Evolutionary conservation across 2,888 invertebrate genomes (phyloP), one percentile per base, ranked within the genome.

Genomic region (Desoria tigrina): DNA sequence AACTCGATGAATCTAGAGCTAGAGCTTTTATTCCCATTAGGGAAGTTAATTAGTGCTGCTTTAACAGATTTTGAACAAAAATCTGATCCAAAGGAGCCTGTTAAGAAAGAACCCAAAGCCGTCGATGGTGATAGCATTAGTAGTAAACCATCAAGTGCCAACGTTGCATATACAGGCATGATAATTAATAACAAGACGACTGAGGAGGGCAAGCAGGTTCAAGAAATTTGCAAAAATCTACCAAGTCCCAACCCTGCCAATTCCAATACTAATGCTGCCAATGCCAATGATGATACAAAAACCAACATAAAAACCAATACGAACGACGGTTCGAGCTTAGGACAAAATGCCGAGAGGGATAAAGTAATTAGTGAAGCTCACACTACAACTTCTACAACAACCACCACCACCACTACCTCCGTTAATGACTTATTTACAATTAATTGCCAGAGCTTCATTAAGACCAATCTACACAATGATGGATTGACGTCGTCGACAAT

Each of bases 351-450:
- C 14, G 42, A 4, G 23, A 16, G 21, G 7, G 39, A 32, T 14
- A 37, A 37, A 39, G 16, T 61, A 21, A 50, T 18, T 23, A 39
- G 39, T 4, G 51, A 61, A 53, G 23, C 53, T 6, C 51, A 51
- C 16, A 53, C 32, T 11, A 32, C 32, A 32, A 32, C 32, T n/a
- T n/a, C 60, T 14, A 60, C 24, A n/a, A n/a, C n/a, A n/a, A n/a
- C n/a, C n/a, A n/a, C n/a, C n/a, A n/a, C n/a, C n/a, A n/a, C n/a
- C n/a, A n/a, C n/a, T n/a, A n/a, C n/a, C n/a, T n/a, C n/a, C 6
- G 66, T 69, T 56, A 69, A 66, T 61, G 69, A 69, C 63, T 69
- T 69, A 51, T 69, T 69, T 42, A 61, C 69, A 63, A 69, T 69
- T 55, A 66, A 32, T 32, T 32, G 32, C 32, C 4, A 64, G 53